Evolutionary conservation across 2,888 invertebrate genomes (phyloP).

Genomic region (Drosophila buzzatii): DNA sequence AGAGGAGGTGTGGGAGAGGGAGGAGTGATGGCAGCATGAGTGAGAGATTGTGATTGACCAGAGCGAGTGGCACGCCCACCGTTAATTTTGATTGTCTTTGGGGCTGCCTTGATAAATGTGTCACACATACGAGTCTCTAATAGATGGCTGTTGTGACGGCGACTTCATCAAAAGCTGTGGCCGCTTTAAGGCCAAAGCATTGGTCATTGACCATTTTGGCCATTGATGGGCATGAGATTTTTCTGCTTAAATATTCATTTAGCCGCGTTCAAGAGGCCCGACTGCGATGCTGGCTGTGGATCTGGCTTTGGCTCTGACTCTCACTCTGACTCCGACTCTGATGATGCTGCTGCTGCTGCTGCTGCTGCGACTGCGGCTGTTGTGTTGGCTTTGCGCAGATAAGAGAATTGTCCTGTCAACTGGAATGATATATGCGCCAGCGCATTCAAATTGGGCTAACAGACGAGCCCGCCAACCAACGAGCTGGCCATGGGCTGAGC

Average conservation of each 20-base stretch:
- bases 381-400: slow-evolving; percentile 86
- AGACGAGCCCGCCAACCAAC: slow-evolving; percentile 65
- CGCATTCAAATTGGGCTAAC: slow-evolving; percentile 86
- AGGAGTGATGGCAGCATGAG: not conserved
- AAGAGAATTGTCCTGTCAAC: slow-evolving; percentile 90
- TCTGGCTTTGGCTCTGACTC: slow-evolving; percentile 15
- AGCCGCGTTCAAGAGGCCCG: slow-evolving; percentile 40
- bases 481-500: slow-evolving; percentile 23
- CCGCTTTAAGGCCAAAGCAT: slow-evolving; percentile 51
- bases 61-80: slow-evolving; percentile 43
- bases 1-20: not conserved
- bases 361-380: slow-evolving; percentile 77
- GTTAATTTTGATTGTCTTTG: slow-evolving; percentile 80
- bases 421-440: slow-evolving; percentile 88
- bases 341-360: slow-evolving; percentile 60
- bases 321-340: slow-evolving; percentile 16
- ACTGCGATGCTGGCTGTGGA: slow-evolving; percentile 13
- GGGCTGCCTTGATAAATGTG: slow-evolving; percentile 75
- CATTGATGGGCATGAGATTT: slow-evolving; percentile 44
- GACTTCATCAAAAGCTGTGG: slow-evolving; percentile 68
- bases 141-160: slow-evolving; percentile 70
- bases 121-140: slow-evolving; percentile 71
- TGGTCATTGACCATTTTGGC: slow-evolving; percentile 24
- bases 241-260: slow-evolving; percentile 77
- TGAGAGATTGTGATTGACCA: slow-evolving; percentile 68